These are phyloP conservation scores for Typhlomys cinereus DNA, from an alignment of 2,113 vertebrate genomes.

Conservation along the genomic window DNA sequence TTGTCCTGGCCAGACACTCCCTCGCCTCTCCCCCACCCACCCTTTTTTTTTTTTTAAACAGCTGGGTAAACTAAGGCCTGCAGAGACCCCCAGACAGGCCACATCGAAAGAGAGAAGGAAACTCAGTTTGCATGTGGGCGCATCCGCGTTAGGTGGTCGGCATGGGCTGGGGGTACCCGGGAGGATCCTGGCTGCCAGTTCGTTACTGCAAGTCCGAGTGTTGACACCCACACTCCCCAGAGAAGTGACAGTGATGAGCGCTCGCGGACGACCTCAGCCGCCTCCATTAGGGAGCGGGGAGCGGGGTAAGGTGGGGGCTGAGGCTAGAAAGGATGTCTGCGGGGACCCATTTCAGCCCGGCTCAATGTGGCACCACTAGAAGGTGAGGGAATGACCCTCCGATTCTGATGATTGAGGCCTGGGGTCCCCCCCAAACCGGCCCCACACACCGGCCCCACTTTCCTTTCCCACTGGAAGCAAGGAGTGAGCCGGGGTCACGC, in stretches of 20 bases:
- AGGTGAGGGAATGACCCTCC: neutral
- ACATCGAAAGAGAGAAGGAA: neutral
- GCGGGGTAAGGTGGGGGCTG: no score
- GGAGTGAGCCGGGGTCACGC: neutral
- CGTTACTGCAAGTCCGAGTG: neutral
- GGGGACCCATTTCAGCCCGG: neutral
- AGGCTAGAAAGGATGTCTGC: neutral
- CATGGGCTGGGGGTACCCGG: neutral
- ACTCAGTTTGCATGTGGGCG: neutral
- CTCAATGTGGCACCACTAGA: neutral
- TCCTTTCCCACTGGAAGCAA: neutral
- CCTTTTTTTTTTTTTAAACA: no score
- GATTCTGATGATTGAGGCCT: neutral
- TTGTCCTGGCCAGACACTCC: neutral
- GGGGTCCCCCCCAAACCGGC: neutral
- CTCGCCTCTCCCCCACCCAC: neutral
- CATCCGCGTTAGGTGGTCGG: neutral
- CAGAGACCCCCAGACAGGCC: neutral
- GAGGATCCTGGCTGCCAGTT: neutral
- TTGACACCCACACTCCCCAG: neutral
- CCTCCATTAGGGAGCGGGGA: neutral
- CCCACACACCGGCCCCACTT: neutral
- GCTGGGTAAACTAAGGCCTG: constrained; percentile 39
- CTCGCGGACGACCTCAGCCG: neutral
- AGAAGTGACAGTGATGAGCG: neutral